These are phyloP conservation scores for Anolis apletophallus DNA, from an alignment of 2,797 vertebrate genomes.

Conservation along the genomic window DNA sequence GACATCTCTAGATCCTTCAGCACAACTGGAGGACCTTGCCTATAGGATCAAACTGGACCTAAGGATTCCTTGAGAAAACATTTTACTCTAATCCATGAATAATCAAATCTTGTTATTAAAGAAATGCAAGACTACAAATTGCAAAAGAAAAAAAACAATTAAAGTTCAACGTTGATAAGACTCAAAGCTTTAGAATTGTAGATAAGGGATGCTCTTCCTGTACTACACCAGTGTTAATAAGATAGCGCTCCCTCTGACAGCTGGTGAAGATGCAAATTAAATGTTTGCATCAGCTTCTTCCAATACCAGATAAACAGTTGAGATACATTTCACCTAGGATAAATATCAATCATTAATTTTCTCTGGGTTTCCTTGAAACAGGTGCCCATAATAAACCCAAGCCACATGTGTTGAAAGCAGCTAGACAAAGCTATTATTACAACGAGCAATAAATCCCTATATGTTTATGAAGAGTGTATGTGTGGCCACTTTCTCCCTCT, in stretches of 20 bases:
- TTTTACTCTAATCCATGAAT: too few relatives aligned
- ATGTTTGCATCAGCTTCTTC: neutral
- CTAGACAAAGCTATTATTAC: neutral
- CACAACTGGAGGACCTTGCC: too few relatives aligned
- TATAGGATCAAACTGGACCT: too few relatives aligned
- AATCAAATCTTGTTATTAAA: too few relatives aligned
- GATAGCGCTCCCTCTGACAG: neutral
- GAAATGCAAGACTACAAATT: too few relatives aligned
- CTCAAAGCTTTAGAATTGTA: too few relatives aligned
- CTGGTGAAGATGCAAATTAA: neutral
- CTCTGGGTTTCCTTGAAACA: neutral
- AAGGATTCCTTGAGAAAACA: too few relatives aligned
- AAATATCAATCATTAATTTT: neutral
- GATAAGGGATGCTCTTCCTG: too few relatives aligned
- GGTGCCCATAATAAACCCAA: neutral
- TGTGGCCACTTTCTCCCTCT: neutral
- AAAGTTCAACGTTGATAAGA: too few relatives aligned
- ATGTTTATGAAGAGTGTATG: neutral
- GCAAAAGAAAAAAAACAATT: too few relatives aligned
- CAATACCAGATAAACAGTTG: neutral
- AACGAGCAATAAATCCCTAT: too few relatives aligned
- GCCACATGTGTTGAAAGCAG: neutral
- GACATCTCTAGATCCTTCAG: too few relatives aligned
- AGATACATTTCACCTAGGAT: neutral
- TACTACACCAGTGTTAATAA: neutral